Evolutionary conservation across 2,797 vertebrate genomes (phyloP).

Genomic region (Potorous gilbertii): DNA sequence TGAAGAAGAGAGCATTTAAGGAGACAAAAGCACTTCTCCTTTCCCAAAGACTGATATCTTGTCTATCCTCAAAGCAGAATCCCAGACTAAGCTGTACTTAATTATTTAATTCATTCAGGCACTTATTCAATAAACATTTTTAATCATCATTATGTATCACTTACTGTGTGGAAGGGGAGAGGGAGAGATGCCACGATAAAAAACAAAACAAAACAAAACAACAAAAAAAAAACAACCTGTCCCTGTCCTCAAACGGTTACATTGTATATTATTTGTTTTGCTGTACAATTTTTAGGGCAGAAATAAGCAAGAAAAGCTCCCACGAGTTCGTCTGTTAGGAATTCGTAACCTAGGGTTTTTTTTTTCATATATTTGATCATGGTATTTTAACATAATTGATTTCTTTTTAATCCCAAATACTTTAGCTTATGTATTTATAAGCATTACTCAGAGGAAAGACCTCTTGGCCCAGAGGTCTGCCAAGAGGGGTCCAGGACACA

Average conservation of each 20-base stretch:
- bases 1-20: neutral
- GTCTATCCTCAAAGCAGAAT: slow-evolving; percentile 28
- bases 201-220: no score
- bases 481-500: neutral
- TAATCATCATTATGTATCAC: neutral
- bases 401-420: neutral
- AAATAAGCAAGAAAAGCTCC: neutral
- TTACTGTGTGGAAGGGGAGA: neutral
- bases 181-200: neutral
- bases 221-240: neutral
- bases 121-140: neutral
- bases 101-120: neutral
- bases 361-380: neutral
- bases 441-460: neutral
- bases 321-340: slow-evolving; percentile 6
- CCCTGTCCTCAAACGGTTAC: neutral
- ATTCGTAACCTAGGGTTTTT: neutral
- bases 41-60: neutral
- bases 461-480: neutral
- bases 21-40: neutral
- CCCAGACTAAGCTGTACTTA: neutral
- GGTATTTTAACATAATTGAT: neutral
- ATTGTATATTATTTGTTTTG: neutral
- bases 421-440: neutral
- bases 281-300: slow-evolving; percentile 18